phyloP scores from a whole-genome alignment of 2,113 vertebrate genomes.

The Alosa alosa region DNA sequence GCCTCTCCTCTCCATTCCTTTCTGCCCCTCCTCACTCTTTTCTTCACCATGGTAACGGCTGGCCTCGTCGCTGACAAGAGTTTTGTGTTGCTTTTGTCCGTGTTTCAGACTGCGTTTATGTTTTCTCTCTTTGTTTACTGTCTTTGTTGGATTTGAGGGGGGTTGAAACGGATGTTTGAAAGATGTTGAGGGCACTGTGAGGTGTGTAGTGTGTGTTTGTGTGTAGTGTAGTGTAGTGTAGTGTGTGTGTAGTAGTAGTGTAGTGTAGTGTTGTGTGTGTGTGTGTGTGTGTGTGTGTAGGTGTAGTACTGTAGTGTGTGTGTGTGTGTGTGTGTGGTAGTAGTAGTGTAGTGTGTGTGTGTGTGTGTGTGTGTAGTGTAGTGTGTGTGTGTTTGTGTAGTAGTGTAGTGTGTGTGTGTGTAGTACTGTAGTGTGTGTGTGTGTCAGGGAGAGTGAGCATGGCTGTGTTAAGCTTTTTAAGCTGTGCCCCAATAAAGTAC shows the following conservation, averaged over 20 bases:
- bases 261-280: too few relatives aligned
- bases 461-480: constrained; percentile 66
- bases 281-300: constrained; percentile 55
- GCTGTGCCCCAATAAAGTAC: constrained; percentile 67
- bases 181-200: too few relatives aligned
- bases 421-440: constrained; percentile 48
- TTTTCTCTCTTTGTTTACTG: not conserved
- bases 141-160: not conserved
- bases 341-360: not conserved
- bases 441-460: constrained; percentile 67
- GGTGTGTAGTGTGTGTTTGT: too few relatives aligned
- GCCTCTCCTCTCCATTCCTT: not conserved
- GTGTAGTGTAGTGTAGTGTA: too few relatives aligned
- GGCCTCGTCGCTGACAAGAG: not conserved
- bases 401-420: not conserved
- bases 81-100: not conserved
- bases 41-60: not conserved
- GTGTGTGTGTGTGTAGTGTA: not conserved
- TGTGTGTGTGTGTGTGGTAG: not conserved
- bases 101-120: not conserved
- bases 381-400: not conserved
- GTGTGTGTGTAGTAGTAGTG: too few relatives aligned
- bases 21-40: not conserved
- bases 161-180: not conserved
- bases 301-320: not conserved